Conservation (phyloP, 2,888 invertebrate species). For the Pheosia gnoma region DNA sequence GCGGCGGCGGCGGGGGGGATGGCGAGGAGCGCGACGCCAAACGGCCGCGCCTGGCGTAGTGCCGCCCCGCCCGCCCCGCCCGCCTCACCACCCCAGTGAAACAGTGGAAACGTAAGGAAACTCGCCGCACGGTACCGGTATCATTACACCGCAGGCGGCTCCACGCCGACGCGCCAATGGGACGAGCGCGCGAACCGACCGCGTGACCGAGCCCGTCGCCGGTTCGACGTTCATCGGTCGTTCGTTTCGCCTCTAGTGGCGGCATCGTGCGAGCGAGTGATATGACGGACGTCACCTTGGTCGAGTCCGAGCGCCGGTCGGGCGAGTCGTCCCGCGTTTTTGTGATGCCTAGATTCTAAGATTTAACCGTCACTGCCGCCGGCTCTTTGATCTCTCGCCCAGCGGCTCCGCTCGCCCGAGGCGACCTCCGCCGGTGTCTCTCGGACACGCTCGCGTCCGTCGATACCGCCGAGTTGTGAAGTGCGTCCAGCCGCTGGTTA, state of each 20-base stretch:
- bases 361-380: constrained; percentile 32
- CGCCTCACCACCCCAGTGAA: constrained; percentile 52
- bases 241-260: constrained; percentile 7
- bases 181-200: not conserved
- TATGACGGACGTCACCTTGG: constrained; percentile 11
- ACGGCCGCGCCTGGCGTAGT: constrained; percentile 91
- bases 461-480: constrained; percentile 36
- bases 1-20: constrained; percentile 32
- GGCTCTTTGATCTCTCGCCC: constrained; percentile 12
- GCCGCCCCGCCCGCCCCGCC: constrained; percentile 55
- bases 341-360: constrained; percentile 37
- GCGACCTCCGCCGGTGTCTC: not conserved
- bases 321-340: constrained; percentile 16
- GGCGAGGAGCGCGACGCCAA: constrained; percentile 85
- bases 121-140: constrained; percentile 34
- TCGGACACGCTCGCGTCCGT: too few relatives aligned
- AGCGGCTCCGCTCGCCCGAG: constrained; percentile 14
- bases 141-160: constrained; percentile 28
- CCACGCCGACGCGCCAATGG: constrained; percentile 10
- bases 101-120: constrained; percentile 38
- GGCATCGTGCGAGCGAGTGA: constrained; percentile 17
- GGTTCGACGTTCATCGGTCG: not conserved
- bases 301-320: constrained; percentile 14
- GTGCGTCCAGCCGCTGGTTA: constrained; percentile 41
- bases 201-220: too few relatives aligned